Base-by-base conservation (phyloP, 2,888 invertebrate species). In the Dolichomitus sp. region DNA sequence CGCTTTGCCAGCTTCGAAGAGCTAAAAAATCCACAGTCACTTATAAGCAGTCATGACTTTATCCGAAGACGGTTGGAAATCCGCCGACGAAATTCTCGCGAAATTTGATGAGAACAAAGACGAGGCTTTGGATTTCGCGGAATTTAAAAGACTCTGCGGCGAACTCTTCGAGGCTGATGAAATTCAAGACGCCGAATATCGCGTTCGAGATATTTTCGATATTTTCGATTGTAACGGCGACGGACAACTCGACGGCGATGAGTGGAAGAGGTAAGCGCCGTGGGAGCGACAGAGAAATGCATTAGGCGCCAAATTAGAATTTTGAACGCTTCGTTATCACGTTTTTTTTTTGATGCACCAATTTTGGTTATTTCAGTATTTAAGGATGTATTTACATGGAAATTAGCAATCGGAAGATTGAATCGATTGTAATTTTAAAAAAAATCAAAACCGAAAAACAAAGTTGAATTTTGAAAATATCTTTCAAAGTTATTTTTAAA, bases 181-280 rank as follows among this genome's bases (percentile, higher is more conserved):
- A 66, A 74, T 90, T 37, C 65, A 86, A 0, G 69, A 84, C 12
- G 80, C 97, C 0, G 95, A 96, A 77, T 95, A 96, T 70, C 95
- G 96, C 85, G 94, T 97, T 59, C 94, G 95, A 68, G 96, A 97
- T 89, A 96, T 97, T 88, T 98, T 98, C 94, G 94, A 95, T 82
- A 96, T 97, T 70, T 97, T 98, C 91, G 98, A 98, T 93, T 95
- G 94, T 84, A 96, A 98, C 89, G 94, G 93, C 12, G 97, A 97
- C 92, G 96, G 96, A 0, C 95, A 95, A 89, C 96, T 98, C 69
- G 97, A 97, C 89, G 95, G 95, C 69, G 96, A 97, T 63, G 98
- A 98, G 94, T 97, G 98, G 92, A 95, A 95, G 14, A 92, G 84
- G 92, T 92, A 75, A 82, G 82, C 37, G 19, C 4, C 17, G n/a